Base-by-base conservation (phyloP, 37 sponge, comb jelly and placozoan genomes). In the Halisarca cf. caerulea region DNA sequence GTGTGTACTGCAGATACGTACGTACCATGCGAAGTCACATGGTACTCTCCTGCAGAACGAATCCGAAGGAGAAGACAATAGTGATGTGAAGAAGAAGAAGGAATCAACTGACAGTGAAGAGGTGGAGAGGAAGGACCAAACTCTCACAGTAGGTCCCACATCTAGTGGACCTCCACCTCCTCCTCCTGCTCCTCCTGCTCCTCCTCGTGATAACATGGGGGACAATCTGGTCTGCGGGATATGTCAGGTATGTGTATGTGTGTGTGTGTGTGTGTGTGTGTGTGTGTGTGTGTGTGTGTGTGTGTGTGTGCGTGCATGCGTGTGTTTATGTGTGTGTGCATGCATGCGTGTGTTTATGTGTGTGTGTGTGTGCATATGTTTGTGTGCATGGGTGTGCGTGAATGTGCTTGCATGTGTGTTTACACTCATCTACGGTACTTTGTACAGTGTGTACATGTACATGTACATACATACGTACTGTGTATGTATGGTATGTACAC, bases 171-270 rank as follows among this genome's bases (percentile, higher is more conserved):
- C 51, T 47, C 9, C 6, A 47, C 11, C 51, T 14, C 9, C 11
- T 14, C 9, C 11, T 47, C 51, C 51, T 14, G 30, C 15, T 27
- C 2, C 69, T 34, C 33, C 69, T 34, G 92, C 51, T 14, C n/a
- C 15, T 27, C 2, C 69, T 34, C 33, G 33, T 34, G 92, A 88
- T 68, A 85, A 83, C 23, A 94, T 94, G 83, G 87, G 77, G 55
- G 87, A 94, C 47, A 84, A 82, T 15, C 85, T 94, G 32, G 80
- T 87, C 37, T 94, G 95, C 41, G 90, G 90, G 82, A 94, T 94
- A 33, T 94, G 95, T 62, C 90, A 93, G 94, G 94, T 92, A 58
- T 42, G 51, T 47, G 11, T 11, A 11, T 74, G 45, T 14, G 45
- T 23, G 37, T 71, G 72, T 71, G 37, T 33, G 40, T 18, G 20